These are phyloP conservation scores for Malurus splendens DNA, from an alignment of 2,797 vertebrate species.

Conservation along the genomic window DNA sequence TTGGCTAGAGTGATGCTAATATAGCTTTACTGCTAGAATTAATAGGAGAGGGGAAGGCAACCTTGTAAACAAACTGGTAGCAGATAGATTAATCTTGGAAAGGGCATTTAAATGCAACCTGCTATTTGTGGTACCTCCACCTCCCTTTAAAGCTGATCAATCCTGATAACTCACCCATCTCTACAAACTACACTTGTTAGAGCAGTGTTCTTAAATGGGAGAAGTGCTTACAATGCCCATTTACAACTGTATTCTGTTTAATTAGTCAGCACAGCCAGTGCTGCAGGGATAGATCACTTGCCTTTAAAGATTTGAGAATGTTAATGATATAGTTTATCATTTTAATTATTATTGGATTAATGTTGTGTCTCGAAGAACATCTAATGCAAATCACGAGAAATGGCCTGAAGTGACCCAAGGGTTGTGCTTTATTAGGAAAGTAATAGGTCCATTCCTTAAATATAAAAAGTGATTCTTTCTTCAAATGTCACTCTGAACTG, in stretches of 20 bases:
- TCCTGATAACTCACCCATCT: not conserved
- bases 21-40: not conserved
- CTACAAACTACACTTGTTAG: constrained; percentile 44
- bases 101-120: constrained; percentile 12
- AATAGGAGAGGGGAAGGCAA: not conserved
- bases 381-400: constrained; percentile 69
- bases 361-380: constrained; percentile 69
- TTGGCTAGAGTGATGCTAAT: not conserved
- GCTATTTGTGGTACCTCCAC: not conserved
- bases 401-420: constrained; percentile 66
- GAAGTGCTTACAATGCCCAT: constrained; percentile 67
- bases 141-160: constrained; percentile 39
- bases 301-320: constrained; percentile 77
- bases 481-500: constrained; percentile 60
- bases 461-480: constrained; percentile 56
- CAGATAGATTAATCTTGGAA: not conserved
- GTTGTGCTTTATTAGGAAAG: constrained; percentile 64
- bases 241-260: constrained; percentile 69
- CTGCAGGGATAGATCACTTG: constrained; percentile 69
- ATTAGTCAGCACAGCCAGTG: constrained; percentile 67
- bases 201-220: constrained; percentile 58
- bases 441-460: constrained; percentile 59
- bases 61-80: not conserved
- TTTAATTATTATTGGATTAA: constrained; percentile 77
- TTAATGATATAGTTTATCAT: constrained; percentile 77